phyloP scores from a whole-genome alignment of 2,797 vertebrate genomes.

The Rhinatrema bivittatum region DNA sequence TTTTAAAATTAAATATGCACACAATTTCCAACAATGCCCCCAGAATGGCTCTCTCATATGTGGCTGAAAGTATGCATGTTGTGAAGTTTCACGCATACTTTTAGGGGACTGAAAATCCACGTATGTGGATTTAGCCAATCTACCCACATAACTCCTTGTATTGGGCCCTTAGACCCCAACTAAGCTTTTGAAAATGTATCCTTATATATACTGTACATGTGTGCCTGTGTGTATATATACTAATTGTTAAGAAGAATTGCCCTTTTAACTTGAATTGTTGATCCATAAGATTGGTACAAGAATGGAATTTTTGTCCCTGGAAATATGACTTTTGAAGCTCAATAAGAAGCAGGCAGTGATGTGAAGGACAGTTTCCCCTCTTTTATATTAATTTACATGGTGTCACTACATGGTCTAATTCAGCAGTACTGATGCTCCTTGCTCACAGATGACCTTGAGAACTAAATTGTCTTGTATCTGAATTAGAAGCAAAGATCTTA shows the following conservation, averaged over 20 bases:
- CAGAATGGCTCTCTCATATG: no score
- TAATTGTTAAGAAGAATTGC: constrained; percentile 19
- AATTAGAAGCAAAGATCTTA: no score
- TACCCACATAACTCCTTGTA: no score
- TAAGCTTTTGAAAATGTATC: no score
- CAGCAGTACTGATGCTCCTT: constrained; percentile 7
- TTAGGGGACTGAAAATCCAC: no score
- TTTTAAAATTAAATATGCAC: no score
- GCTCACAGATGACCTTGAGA: constrained; percentile 3
- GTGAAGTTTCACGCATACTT: no score
- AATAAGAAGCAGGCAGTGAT: constrained; percentile 12
- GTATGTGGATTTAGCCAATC: no score
- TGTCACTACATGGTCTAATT: no score
- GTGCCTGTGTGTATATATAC: constrained; percentile 30
- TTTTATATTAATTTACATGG: not conserved
- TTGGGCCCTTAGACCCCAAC: no score
- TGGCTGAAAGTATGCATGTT: no score
- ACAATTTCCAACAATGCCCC: no score
- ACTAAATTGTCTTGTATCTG: constrained; percentile 1
- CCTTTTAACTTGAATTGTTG: constrained; percentile 30
- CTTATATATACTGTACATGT: constrained; percentile 26
- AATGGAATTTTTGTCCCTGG: constrained; percentile 4
- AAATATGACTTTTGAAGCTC: constrained; percentile 19
- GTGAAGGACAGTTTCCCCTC: constrained; percentile 1
- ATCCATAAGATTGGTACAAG: constrained; percentile 1